phyloP scores from a whole-genome alignment of 2,888 invertebrate genomes.

The Chouioia cunea region DNA sequence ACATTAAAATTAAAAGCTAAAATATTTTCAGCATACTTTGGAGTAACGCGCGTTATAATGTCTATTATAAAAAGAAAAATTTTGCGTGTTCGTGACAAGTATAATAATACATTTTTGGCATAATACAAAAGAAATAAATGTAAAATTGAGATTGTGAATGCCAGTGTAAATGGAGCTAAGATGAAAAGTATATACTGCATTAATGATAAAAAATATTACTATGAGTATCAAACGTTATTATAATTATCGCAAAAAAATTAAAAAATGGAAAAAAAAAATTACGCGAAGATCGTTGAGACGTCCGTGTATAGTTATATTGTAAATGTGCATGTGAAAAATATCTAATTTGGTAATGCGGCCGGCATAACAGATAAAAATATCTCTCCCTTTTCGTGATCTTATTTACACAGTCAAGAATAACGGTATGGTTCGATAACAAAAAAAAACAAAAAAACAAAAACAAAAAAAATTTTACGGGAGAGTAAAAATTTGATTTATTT shows the following conservation, averaged over 20 bases:
- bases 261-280: constrained; percentile 27
- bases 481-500: constrained; percentile 38
- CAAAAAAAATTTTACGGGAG: constrained; percentile 17
- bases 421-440: not conserved
- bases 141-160: constrained; percentile 22
- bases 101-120: constrained; percentile 28
- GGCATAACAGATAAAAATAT: constrained; percentile 35
- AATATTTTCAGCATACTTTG: constrained; percentile 25
- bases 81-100: constrained; percentile 28
- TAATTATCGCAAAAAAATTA: constrained; percentile 49
- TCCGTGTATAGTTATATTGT: constrained; percentile 49
- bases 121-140: not conserved
- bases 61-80: constrained; percentile 30
- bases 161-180: constrained; percentile 30
- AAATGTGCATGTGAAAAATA: constrained; percentile 51
- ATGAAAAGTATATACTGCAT: constrained; percentile 57
- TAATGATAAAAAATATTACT: constrained; percentile 61
- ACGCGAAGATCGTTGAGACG: constrained; percentile 48
- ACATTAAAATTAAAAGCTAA: constrained; percentile 29
- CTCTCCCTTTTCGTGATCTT: constrained; percentile 31
- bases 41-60: constrained; percentile 34
- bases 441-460: constrained; percentile 9
- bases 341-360: constrained; percentile 43
- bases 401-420: constrained; percentile 23
- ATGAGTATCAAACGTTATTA: constrained; percentile 56